Base-by-base conservation (phyloP, 2,797 vertebrate species). In the Xenops minutus region DNA sequence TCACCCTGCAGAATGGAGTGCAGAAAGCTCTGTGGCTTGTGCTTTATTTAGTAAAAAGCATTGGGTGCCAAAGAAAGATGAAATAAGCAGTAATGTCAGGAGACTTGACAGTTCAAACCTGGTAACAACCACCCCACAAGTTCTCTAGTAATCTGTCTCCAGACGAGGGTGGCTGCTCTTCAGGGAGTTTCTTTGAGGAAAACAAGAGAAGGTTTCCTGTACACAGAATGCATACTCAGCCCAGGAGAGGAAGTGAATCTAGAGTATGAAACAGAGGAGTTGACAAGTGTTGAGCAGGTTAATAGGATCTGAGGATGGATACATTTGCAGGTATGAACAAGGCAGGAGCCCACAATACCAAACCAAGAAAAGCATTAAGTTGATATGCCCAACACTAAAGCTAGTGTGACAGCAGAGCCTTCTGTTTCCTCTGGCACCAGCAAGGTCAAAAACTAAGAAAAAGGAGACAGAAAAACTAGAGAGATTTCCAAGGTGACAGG, bases 1-100 rank as follows among this genome's bases (percentile, higher is more conserved):
- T 71, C 24, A 36, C 15, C 2, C 3, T 0, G 6, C 43, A 75
- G 44, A 26, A 15, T 2, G 9, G 10, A 69, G 11, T 0, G 3
- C 68, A 77, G 68, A 84, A 80, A 74, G 52, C 12, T 20, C 30
- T 8, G 26, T 3, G 66, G 17, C 29, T 64, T 34, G 17, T 6
- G 24, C 32, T 83, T 80, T 68, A 27, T 34, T 76, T 32, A 48
- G 14, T 6, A 73, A 74, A 84, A 83, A 55, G 39, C 22, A 14
- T 30, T 12, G 16, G 3, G 21, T 69, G 68, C 27, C 56, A 74
- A 80, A 82, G 43, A 20, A 52, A 29, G 24, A 55, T 27, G 32
- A 73, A 85, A 54, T 24, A 14, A 34, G 21, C 17, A 76, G 64
- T 41, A 73, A 36, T 1, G 5, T 14, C 9, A 77, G 18, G 14